Evolutionary conservation across 2,888 invertebrate species (phyloP), one percentile per base, ranked within the genome.

Genomic region (Coecobrya sp.): DNA sequence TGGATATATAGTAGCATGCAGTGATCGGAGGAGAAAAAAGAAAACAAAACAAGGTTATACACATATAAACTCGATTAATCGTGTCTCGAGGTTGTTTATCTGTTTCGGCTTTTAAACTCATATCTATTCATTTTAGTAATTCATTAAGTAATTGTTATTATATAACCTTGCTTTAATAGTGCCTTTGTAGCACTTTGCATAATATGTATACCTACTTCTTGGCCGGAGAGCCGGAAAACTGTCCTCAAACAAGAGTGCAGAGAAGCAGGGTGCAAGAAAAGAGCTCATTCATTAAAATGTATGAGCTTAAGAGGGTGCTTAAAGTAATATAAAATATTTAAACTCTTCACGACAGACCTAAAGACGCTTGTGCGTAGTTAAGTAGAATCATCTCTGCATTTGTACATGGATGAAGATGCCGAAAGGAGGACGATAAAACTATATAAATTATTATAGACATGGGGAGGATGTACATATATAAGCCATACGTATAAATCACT

Each of bases 261-360:
- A 49, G 49, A 10, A 16, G 49, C 16, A 13, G 10, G 1, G 49
- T 16, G 16, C n/a, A 59, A 59, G 59, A 59, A 19, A 19, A 59
- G 59, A 59, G 19, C n/a, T 22, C n/a, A 27, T 65, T 65, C 65
- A 65, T 65, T 65, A 65, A 27, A 65, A 65, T 65, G 65, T 27
- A 65, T 27, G 65, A 65, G n/a, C 27, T 65, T 65, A 27, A 65
- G 65, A 11, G 27, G 25, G 65, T 8, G 65, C 25, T 65, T 65
- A 27, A 22, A 59, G 11, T 65, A 27, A 65, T 27, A 49, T 49
- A 49, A 27, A 65, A 65, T 65, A 65, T 65, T 65, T 65, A 27
- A 65, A 65, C 3, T 13, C 65, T 11, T 65, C 27, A 4, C 27
- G 27, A 11, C 27, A 65, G 65, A 65, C 65, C 19, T 27, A 25